Evolutionary conservation across 1,140 invertebrate species (phyloP).

Genomic region (Epicauta chinensis): DNA sequence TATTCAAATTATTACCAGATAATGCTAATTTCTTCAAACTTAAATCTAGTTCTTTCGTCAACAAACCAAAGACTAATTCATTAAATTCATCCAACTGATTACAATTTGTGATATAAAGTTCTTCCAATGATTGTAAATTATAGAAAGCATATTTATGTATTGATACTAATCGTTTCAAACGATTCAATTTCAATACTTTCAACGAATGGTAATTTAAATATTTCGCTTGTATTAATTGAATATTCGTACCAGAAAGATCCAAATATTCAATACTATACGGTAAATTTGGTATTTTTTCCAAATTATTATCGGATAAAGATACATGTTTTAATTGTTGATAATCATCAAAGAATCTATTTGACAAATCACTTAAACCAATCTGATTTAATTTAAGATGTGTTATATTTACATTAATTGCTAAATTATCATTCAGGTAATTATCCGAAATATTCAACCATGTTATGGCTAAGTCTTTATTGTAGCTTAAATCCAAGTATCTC

Average conservation of each 20-base stretch:
- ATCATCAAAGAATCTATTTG: slow-evolving; percentile 26
- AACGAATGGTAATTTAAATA: slow-evolving; percentile 33
- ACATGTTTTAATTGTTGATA: slow-evolving; percentile 24
- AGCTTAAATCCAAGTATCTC: slow-evolving; percentile 32
- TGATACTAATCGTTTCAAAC: slow-evolving; percentile 28
- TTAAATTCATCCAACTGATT: slow-evolving; percentile 31
- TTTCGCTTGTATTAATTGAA: slow-evolving; percentile 27
- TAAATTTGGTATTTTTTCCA: slow-evolving; percentile 29
- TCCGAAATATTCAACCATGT: slow-evolving; percentile 23
- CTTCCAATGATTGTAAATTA: slow-evolving; percentile 35
- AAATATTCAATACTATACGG: slow-evolving; percentile 29
- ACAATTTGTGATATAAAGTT: slow-evolving; percentile 33
- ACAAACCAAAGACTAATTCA: slow-evolving; percentile 34
- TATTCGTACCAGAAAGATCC: slow-evolving; percentile 38
- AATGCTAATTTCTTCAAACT: slow-evolving; percentile 31
- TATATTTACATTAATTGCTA: slow-evolving; percentile 28
- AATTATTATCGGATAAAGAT: slow-evolving; percentile 33
- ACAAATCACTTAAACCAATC: slow-evolving; percentile 24
- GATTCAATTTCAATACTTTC: slow-evolving; percentile 33
- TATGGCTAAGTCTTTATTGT: slow-evolving; percentile 27
- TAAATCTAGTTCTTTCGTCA: slow-evolving; percentile 21
- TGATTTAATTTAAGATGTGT: slow-evolving; percentile 29
- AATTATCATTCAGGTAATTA: slow-evolving; percentile 13
- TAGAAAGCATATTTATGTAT: slow-evolving; percentile 39
- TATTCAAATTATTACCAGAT: slow-evolving; percentile 32